These are phyloP conservation scores for Drosophila mayri DNA, from an alignment of 1,140 invertebrate genomes.

Conservation along the genomic window DNA sequence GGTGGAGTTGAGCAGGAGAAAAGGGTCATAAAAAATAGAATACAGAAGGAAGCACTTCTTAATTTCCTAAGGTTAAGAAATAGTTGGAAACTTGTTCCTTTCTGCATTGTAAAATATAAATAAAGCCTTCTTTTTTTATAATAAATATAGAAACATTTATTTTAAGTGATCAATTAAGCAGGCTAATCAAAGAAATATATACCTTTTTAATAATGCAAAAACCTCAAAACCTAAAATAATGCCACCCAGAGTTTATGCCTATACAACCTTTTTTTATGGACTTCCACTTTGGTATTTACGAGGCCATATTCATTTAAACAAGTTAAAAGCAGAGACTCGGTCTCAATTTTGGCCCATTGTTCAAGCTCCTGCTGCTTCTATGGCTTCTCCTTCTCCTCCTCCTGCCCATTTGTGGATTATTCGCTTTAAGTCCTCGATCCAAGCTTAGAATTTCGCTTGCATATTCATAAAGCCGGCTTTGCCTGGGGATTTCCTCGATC, in stretches of 20 bases:
- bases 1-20: slow-evolving; percentile 7
- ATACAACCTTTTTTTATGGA: slow-evolving; percentile 38
- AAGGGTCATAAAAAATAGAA: neutral
- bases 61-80: neutral
- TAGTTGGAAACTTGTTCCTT: neutral
- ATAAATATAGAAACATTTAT: neutral
- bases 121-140: neutral
- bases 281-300: slow-evolving; percentile 33
- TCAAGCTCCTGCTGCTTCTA: neutral
- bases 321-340: slow-evolving; percentile 4
- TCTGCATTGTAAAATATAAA: neutral
- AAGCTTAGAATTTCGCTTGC: slow-evolving; percentile 69
- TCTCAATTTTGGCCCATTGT: slow-evolving; percentile 29
- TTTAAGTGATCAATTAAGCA: neutral
- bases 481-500: slow-evolving; percentile 13
- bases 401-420: slow-evolving; percentile 29
- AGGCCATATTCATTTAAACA: slow-evolving; percentile 17
- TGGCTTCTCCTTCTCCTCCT: neutral
- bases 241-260: slow-evolving; percentile 22
- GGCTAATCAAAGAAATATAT: neutral
- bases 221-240: slow-evolving; percentile 4
- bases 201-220: neutral
- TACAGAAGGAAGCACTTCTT: neutral
- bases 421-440: slow-evolving; percentile 13
- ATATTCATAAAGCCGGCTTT: slow-evolving; percentile 68